Conservation (phyloP, 1,140 invertebrate species). For the Drosophila parabipectinata region DNA sequence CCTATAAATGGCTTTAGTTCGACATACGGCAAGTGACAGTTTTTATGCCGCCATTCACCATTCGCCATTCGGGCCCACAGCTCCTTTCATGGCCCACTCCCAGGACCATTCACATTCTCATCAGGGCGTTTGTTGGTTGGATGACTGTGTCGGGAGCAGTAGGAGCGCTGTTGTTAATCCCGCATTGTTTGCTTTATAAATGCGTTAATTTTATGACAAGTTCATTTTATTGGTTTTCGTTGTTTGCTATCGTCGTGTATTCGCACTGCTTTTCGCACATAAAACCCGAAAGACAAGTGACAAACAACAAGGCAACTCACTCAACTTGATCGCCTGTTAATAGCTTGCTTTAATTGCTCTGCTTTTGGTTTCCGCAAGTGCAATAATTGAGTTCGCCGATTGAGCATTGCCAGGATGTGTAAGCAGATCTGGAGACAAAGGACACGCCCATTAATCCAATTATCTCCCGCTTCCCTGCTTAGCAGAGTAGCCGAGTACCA, state of each 20-base stretch:
- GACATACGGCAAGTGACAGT: conserved; percentile 31
- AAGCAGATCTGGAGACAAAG: conserved; percentile 15
- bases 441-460: conserved; percentile 26
- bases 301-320: conserved; percentile 56
- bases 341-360: conserved; percentile 75
- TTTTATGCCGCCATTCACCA: conserved; percentile 19
- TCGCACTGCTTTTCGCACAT: conserved; percentile 65
- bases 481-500: no score
- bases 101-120: conserved; percentile 23
- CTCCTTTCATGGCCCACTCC: conserved; percentile 8
- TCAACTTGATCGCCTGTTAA: conserved; percentile 78
- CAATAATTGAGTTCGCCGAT: conserved; percentile 6
- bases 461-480: not conserved
- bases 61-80: not conserved
- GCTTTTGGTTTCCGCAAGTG: conserved; percentile 30
- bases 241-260: conserved; percentile 70
- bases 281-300: conserved; percentile 53
- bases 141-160: conserved; percentile 22
- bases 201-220: conserved; percentile 82
- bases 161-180: conserved; percentile 65
- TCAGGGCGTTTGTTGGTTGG: conserved; percentile 25
- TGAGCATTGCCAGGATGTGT: conserved; percentile 13
- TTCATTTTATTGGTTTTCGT: conserved; percentile 79
- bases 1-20: conserved; percentile 76
- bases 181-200: conserved; percentile 79